Base-by-base conservation (phyloP, 2,113 vertebrate genomes). In the Limnothrissa miodon region DNA sequence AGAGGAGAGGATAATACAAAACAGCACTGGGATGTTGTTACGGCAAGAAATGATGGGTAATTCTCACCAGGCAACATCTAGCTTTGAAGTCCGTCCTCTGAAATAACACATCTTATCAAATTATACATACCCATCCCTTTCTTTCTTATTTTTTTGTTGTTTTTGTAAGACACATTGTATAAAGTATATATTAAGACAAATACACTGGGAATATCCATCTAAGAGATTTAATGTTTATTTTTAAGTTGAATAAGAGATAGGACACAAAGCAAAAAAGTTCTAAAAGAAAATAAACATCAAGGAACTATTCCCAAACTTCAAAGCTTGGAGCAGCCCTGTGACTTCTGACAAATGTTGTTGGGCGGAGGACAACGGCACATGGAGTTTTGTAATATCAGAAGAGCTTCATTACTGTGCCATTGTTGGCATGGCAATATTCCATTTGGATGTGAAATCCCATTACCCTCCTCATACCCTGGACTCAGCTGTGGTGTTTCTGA, bases 381-480 rank as follows among this genome's bases (percentile, higher is more conserved):
- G 87, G 87, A 87, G 85, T 90, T 89, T 81, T 53, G 84, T 90
- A 90, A 92, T 93, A 92, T 88, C 78, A 88, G 89, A 90, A 89
- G 59, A 25, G 7, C 85, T 90, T 91, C 89, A 89, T 92, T 90
- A 92, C 79, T 83, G 84, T 74, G 45, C 83, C 74, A 88, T 91
- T 88, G 89, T 92, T 83, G 90, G 89, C 85, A 86, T 88, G 86
- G 88, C 88, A 89, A 89, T 90, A 83, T 86, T 86, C 84, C 15
- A 86, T 48, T 80, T 91, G 81, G 89, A 89, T 80, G 87, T 83
- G 83, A 87, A 89, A 90, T 90, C 80, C 39, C 89, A 90, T 93
- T 92, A 92, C 87, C 81, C 78, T 51, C 86, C 87, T 78, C 86
- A 90, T 87, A 86, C 89, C 85, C 85, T 85, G 82, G 89, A 87